Evolutionary conservation across 1,140 invertebrate species (phyloP).

Genomic region (Drosophila kikkawai): DNA sequence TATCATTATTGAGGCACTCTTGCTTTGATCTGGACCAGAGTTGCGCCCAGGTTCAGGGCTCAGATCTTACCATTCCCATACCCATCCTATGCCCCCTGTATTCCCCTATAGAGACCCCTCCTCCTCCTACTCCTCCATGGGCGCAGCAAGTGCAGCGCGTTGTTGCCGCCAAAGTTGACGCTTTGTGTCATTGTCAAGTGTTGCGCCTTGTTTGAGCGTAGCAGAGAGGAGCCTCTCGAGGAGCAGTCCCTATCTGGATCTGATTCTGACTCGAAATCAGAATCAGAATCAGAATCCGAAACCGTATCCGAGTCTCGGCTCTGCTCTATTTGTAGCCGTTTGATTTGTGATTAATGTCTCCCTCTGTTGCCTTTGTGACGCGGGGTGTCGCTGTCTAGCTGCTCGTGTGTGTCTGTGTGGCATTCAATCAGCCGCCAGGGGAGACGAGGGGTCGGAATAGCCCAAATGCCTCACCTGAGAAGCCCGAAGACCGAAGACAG

Average conservation of each 20-base stretch:
- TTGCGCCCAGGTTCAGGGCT: constrained; percentile 36
- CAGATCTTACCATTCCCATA: background rate
- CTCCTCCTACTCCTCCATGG: constrained; percentile 19
- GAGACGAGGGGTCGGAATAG: background rate
- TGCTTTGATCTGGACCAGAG: constrained; percentile 73
- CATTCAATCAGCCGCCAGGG: constrained; percentile 17
- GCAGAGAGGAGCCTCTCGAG: background rate
- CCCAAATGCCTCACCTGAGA: constrained; percentile 8
- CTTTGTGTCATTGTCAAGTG: constrained; percentile 80
- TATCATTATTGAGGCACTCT: constrained; percentile 84
- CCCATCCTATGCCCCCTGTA: background rate
- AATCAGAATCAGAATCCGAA: constrained; percentile 7
- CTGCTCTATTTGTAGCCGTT: constrained; percentile 72
- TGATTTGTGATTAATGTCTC: constrained; percentile 73
- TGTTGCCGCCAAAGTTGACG: constrained; percentile 79
- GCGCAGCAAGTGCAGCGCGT: constrained; percentile 70
- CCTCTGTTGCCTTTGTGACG: constrained; percentile 23
- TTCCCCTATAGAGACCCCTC: background rate
- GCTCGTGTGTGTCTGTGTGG: constrained; percentile 9
- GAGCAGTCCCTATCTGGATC: constrained; percentile 1
- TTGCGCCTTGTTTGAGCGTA: constrained; percentile 57
- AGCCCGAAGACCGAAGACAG: background rate
- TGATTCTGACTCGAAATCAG: background rate
- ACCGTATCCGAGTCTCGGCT: constrained; percentile 5
- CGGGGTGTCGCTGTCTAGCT: constrained; percentile 4